These are phyloP conservation scores for Seriola aureovittata DNA, from an alignment of 2,113 vertebrate species.

Conservation along the genomic window DNA sequence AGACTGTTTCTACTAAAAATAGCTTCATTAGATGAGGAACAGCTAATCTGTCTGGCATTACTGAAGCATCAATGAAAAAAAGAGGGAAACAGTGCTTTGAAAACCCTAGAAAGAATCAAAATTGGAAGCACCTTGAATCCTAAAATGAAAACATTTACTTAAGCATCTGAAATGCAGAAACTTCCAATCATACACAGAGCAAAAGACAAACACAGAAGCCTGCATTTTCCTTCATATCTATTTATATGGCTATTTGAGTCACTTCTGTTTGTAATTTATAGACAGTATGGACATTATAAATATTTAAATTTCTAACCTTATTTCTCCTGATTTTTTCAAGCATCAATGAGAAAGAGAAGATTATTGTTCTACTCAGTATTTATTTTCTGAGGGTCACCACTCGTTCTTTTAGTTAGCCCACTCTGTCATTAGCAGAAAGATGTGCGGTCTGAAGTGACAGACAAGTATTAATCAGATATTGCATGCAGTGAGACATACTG, in stretches of 20 bases:
- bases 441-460: too few relatives aligned
- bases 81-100: neutral
- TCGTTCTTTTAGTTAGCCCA: neutral
- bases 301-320: neutral
- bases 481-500: neutral
- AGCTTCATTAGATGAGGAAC: neutral
- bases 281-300: neutral
- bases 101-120: neutral
- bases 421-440: too few relatives aligned
- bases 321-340: neutral
- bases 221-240: neutral
- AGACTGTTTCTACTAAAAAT: neutral
- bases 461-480: neutral
- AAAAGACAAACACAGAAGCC: neutral
- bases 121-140: neutral
- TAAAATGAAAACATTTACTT: neutral
- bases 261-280: slow-evolving; percentile 6
- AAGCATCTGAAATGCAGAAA: neutral
- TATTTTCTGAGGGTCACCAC: neutral
- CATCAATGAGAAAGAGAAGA: neutral
- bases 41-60: neutral
- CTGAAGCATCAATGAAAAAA: neutral
- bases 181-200: neutral
- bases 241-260: neutral
- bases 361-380: neutral